Percentiles rank a stretch among this genome's conserved stretches.
Conservation (phyloP, 2,888 invertebrate genomes). For the Tubulanus polymorphus region DNA sequence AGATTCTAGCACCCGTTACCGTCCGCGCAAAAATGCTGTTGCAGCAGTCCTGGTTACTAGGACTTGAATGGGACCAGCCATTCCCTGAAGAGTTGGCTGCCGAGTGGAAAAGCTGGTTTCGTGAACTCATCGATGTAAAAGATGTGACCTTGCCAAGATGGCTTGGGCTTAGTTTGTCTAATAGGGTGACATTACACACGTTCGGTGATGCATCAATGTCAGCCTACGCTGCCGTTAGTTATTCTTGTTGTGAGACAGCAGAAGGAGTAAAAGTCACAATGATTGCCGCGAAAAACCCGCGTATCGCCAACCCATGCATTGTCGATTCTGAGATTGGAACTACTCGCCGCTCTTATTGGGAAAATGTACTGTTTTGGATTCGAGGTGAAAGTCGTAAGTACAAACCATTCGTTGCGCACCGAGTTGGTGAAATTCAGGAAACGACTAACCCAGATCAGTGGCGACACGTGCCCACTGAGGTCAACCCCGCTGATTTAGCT, state of each 20-base stretch:
- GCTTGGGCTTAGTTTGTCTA: not conserved
- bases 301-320: conserved; percentile 7
- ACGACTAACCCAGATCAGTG: conserved; percentile 6
- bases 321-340: conserved; percentile 7
- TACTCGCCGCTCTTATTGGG: conserved; percentile 6
- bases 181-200: not conserved
- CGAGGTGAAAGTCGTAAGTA: conserved; percentile 1
- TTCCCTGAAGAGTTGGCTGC: not conserved
- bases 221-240: conserved; percentile 6
- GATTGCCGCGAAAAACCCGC: conserved; percentile 4
- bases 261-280: not conserved
- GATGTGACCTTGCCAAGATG: not conserved
- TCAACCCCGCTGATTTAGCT: conserved; percentile 13
- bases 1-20: not conserved
- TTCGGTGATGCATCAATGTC: conserved; percentile 7
- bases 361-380: conserved; percentile 14
- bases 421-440: conserved; percentile 9
- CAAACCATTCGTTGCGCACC: conserved; percentile 12
- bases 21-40: conserved; percentile 3
- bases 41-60: conserved; percentile 1
- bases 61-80: conserved; percentile 4
- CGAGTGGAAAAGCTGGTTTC: not conserved
- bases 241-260: not conserved
- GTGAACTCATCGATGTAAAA: not conserved
- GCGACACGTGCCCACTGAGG: conserved; percentile 5